Percentiles rank a stretch among this genome's conserved stretches.
Evolutionary conservation across 2,888 invertebrate genomes (phyloP).

Genomic region (Baccha elongata): DNA sequence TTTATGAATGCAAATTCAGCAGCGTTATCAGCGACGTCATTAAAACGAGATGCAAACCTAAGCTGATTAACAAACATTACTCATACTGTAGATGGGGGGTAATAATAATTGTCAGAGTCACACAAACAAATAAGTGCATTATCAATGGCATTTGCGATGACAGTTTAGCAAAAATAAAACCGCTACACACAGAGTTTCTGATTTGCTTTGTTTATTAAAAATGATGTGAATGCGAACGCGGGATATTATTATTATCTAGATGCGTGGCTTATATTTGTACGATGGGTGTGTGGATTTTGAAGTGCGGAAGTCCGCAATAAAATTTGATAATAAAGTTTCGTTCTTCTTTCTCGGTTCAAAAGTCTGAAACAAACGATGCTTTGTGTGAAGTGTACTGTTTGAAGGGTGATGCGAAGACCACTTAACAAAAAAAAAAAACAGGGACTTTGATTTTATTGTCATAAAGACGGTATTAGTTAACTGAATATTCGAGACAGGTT

Average conservation of each 20-base stretch:
- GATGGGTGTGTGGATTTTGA: constrained; percentile 26
- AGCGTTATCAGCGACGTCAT: constrained; percentile 22
- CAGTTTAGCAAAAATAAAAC: constrained; percentile 27
- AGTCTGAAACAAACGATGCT: constrained; percentile 8
- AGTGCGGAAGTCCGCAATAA: constrained; percentile 68
- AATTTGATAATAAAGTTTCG: constrained; percentile 57
- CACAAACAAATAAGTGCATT: constrained; percentile 11
- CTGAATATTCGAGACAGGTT: not conserved
- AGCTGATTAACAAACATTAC: constrained; percentile 41
- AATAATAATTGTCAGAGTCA: constrained; percentile 6
- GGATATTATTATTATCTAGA: constrained; percentile 5
- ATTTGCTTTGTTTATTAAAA: constrained; percentile 9
- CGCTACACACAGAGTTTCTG: not conserved
- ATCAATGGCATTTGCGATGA: constrained; percentile 32
- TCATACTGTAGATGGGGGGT: constrained; percentile 28
- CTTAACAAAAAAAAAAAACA: constrained; percentile 14
- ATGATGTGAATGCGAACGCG: constrained; percentile 20
- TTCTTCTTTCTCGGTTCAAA: constrained; percentile 3
- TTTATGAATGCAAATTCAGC: constrained; percentile 22
- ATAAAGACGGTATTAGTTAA: not conserved
- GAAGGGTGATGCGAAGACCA: constrained; percentile 19
- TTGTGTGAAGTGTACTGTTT: constrained; percentile 38
- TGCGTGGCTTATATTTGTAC: constrained; percentile 20
- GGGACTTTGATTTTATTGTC: not conserved
- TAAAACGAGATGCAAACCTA: constrained; percentile 13